A percentile compares a stretch with the other conserved stretches of the same genome.
phyloP scores from a whole-genome alignment of 2,888 invertebrate species.

The Alitta virens region DNA sequence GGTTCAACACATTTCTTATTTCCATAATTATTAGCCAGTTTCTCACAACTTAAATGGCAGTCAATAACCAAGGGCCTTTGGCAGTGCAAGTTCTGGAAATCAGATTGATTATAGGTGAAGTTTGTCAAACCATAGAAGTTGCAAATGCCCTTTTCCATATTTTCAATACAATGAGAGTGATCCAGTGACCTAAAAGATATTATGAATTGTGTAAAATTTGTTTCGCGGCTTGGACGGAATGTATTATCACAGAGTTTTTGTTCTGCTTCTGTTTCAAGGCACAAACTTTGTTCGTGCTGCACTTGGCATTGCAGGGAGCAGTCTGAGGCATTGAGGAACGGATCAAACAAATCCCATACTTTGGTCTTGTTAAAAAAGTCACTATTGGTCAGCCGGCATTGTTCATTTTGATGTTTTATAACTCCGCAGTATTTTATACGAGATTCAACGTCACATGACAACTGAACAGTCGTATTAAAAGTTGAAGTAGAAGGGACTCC shows the following conservation, averaged over 20 bases:
- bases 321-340: slow-evolving; percentile 6
- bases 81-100: slow-evolving; percentile 8
- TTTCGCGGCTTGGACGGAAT: slow-evolving; percentile 5
- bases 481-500: slow-evolving; percentile 15
- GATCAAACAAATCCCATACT: background rate
- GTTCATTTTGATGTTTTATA: background rate
- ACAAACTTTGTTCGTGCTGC: background rate
- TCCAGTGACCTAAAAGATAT: background rate
- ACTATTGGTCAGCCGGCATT: slow-evolving; percentile 4
- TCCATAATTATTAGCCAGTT: background rate
- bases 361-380: slow-evolving; percentile 2
- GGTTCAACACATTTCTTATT: background rate
- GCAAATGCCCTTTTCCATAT: slow-evolving; percentile 1
- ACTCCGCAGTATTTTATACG: slow-evolving; percentile 6
- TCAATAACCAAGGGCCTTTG: background rate
- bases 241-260: slow-evolving; percentile 9
- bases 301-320: slow-evolving; percentile 3
- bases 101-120: slow-evolving; percentile 2
- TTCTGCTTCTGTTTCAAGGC: background rate
- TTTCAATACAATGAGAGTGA: too few species aligned
- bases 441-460: background rate
- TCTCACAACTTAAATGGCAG: background rate
- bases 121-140: slow-evolving; percentile 11
- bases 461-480: background rate
- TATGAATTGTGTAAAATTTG: background rate